Conservation (phyloP, 2,797 vertebrate genomes). For the Spizella passerina region DNA sequence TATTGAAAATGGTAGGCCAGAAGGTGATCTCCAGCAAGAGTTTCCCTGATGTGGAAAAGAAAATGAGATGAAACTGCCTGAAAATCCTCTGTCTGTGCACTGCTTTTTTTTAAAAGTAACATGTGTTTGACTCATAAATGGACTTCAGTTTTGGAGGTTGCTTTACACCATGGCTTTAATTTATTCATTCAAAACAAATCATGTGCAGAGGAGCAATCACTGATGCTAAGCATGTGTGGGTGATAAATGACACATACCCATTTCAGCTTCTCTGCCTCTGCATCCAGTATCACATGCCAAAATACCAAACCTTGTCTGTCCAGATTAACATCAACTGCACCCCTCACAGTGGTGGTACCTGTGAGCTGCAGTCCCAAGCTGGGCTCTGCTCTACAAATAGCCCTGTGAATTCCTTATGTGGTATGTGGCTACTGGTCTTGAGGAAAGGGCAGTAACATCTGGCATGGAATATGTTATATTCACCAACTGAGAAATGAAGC, state of each 20-base stretch:
- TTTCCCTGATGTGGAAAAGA: not conserved
- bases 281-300: not conserved
- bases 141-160: not conserved
- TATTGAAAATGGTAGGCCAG: slow-evolving; percentile 26
- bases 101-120: not conserved
- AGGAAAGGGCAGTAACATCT: slow-evolving; percentile 6
- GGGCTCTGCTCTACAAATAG: not conserved
- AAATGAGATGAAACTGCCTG: slow-evolving; percentile 18
- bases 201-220: not conserved
- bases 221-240: not conserved
- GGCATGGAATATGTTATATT: not conserved
- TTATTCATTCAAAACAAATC: slow-evolving; percentile 32
- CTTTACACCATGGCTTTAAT: slow-evolving; percentile 24
- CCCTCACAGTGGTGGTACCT: not conserved
- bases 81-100: not conserved
- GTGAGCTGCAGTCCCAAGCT: not conserved
- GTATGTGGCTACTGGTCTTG: not conserved
- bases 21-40: not conserved
- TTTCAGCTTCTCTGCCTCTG: not conserved
- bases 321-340: not conserved
- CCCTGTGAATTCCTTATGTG: not conserved
- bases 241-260: not conserved
- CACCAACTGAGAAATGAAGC: slow-evolving; percentile 36
- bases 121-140: slow-evolving; percentile 2
- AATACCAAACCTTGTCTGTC: not conserved